phyloP scores from a whole-genome alignment of 1,140 invertebrate species.

The Philopotamus ludificatus region DNA sequence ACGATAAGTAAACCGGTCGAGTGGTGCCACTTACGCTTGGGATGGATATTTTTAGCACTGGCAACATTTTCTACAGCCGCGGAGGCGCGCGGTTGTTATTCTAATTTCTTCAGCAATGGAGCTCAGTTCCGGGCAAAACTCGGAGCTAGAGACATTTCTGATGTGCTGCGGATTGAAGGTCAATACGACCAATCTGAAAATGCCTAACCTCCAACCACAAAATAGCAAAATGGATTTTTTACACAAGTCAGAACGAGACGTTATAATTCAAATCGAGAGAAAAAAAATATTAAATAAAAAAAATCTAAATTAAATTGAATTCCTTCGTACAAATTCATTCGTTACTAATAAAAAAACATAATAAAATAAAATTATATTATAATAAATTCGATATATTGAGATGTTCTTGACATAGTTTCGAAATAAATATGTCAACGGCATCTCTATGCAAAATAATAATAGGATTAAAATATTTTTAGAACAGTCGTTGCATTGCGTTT shows the following conservation, averaged over 20 bases:
- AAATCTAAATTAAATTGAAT: no score
- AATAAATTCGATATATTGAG: no score
- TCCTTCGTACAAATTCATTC: no score
- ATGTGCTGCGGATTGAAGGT: neutral
- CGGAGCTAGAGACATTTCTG: neutral
- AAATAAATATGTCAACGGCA: no score
- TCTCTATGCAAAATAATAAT: no score
- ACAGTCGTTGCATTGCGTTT: no score
- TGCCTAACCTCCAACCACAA: neutral
- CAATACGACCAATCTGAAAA: neutral
- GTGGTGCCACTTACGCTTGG: conserved; percentile 9
- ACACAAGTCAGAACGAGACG: neutral
- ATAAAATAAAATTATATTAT: no score
- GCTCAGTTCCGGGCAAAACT: neutral
- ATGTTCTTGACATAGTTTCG: no score
- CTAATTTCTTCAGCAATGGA: neutral
- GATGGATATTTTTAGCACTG: conserved; percentile 19
- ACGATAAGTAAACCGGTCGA: conserved; percentile 26
- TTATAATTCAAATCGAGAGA: no score
- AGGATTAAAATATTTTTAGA: no score
- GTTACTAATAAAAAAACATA: no score
- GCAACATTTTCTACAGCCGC: conserved; percentile 11
- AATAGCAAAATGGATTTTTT: neutral
- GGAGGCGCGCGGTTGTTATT: conserved; percentile 9
- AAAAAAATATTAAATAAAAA: no score